Evolutionary conservation across 2,888 invertebrate genomes (phyloP).

Genomic region (Cerastis leucographa): DNA sequence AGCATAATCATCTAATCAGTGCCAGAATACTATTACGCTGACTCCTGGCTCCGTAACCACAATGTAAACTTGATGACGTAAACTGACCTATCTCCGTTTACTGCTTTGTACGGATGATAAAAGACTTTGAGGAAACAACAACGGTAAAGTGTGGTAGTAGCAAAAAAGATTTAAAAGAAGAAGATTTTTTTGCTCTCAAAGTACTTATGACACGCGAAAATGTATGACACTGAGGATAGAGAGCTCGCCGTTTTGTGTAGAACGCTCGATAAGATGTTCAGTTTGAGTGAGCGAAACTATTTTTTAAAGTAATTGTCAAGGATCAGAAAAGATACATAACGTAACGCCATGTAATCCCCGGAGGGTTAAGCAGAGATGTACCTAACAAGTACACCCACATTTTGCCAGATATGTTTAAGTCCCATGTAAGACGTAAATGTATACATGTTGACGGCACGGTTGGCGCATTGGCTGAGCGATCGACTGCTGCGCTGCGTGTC

Average conservation of each 20-base stretch:
- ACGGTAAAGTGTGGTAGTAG: neutral
- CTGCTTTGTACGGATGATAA: neutral
- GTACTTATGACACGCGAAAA: neutral
- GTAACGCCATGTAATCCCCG: too few species aligned
- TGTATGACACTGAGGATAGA: neutral
- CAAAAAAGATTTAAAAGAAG: neutral
- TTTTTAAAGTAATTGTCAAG: neutral
- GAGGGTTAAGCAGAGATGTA: too few species aligned
- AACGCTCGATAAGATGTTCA: neutral
- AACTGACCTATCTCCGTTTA: slow-evolving; percentile 27
- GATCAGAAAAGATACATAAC: too few species aligned
- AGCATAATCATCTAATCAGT: slow-evolving; percentile 56
- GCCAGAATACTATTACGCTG: slow-evolving; percentile 44
- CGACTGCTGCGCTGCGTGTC: too few species aligned
- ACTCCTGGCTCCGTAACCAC: slow-evolving; percentile 14
- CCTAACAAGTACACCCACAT: too few species aligned
- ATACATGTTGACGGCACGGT: too few species aligned
- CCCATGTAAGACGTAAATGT: too few species aligned
- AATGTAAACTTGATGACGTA: slow-evolving; percentile 11
- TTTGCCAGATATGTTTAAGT: too few species aligned
- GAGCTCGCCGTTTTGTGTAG: neutral
- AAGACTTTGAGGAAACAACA: neutral
- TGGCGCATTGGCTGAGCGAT: too few species aligned
- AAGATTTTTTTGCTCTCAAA: neutral
- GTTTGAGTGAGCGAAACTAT: neutral